A percentile compares a stretch with the other conserved stretches of the same genome.
These are phyloP conservation scores for Acanthochromis polyacanthus DNA, from an alignment of 2,113 vertebrate species.

Conservation along the genomic window DNA sequence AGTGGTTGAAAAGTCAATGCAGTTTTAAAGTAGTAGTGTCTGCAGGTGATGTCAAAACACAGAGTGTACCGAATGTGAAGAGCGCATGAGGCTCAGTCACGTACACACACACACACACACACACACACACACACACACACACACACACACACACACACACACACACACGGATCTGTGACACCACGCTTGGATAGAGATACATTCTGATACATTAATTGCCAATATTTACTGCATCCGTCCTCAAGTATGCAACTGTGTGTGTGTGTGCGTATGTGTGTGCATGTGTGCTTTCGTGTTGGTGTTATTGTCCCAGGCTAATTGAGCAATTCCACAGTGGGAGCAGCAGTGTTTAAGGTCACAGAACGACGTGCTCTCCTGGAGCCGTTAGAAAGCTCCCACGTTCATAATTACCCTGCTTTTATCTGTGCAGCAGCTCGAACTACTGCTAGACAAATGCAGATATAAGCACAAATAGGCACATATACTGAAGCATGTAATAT, in stretches of 20 bases:
- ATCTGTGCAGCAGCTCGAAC: constrained; percentile 45
- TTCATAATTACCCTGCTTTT: constrained; percentile 70
- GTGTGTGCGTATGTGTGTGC: constrained; percentile 11
- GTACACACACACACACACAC: not conserved
- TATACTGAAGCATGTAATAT: constrained; percentile 5
- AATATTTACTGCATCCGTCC: constrained; percentile 27
- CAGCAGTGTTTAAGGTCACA: constrained; percentile 64
- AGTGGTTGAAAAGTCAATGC: not conserved
- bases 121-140: too few relatives aligned
- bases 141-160: too few relatives aligned
- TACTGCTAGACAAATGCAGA: constrained; percentile 33
- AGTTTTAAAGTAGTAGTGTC: not conserved
- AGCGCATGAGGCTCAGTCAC: not conserved
- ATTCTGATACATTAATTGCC: constrained; percentile 41
- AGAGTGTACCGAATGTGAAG: not conserved
- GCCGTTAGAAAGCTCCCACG: constrained; percentile 55
- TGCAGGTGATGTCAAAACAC: not conserved
- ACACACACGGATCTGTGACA: not conserved
- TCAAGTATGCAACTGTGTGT: constrained; percentile 37
- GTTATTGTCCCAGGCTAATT: constrained; percentile 70
- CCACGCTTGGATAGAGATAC: not conserved
- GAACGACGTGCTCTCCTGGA: constrained; percentile 57
- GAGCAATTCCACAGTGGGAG: constrained; percentile 65
- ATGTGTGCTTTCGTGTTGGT: constrained; percentile 40
- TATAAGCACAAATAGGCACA: constrained; percentile 5